phyloP scores from a whole-genome alignment of 1,140 invertebrate species.

The Stegodyphus mimosarum region DNA sequence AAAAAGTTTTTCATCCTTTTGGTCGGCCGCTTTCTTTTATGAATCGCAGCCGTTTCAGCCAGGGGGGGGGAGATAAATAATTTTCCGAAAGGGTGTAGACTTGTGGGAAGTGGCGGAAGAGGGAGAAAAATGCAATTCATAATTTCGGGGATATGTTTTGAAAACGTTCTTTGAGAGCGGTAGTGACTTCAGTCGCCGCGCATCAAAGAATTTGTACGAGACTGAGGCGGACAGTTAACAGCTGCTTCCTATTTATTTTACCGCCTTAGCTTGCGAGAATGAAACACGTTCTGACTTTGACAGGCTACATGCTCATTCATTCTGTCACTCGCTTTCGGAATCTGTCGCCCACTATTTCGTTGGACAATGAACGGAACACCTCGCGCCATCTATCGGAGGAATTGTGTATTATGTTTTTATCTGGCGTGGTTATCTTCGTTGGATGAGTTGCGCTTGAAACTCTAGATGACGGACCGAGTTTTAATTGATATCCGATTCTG shows the following conservation, averaged over 20 bases:
- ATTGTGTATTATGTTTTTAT: background rate
- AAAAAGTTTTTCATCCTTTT: background rate
- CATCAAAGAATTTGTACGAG: constrained; percentile 32
- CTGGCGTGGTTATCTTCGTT: no score
- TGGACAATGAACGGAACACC: background rate
- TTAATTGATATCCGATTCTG: no score
- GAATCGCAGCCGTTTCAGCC: background rate
- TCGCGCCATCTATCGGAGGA: constrained; percentile 30
- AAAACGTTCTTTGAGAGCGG: constrained; percentile 4
- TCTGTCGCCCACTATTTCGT: constrained; percentile 17
- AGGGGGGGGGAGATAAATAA: constrained; percentile 18
- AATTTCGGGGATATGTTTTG: constrained; percentile 33
- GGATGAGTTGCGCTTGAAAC: no score
- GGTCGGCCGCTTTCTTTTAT: constrained; percentile 8
- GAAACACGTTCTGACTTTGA: constrained; percentile 47
- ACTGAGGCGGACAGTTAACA: constrained; percentile 19
- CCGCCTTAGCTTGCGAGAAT: constrained; percentile 18
- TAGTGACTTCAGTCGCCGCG: no score
- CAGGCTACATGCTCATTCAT: constrained; percentile 50
- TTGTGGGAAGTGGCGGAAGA: background rate
- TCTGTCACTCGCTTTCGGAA: constrained; percentile 39
- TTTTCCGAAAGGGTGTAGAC: constrained; percentile 2
- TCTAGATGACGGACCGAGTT: no score
- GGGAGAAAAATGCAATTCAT: constrained; percentile 6
- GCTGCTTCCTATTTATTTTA: constrained; percentile 57